Base-by-base conservation (phyloP, 1,140 invertebrate genomes). In the Drosophila ercepeae region DNA sequence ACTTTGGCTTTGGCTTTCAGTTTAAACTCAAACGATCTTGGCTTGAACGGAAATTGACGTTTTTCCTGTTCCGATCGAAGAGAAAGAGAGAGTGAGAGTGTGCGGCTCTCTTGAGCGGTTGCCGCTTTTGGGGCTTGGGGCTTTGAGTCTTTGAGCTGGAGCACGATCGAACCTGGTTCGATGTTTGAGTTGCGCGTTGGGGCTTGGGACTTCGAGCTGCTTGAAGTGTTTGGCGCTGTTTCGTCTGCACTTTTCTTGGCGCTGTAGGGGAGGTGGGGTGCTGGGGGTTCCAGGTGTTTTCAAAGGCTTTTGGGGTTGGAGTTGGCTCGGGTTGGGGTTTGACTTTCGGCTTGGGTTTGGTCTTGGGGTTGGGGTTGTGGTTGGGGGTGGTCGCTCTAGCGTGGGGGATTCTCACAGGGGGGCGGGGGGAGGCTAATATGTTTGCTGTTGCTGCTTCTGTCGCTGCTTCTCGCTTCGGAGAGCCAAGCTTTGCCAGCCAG, bases 51-150 rank as follows among this genome's bases (percentile, higher is more conserved):
- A 39, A 39, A 39, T 39, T 39, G 14, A 39, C 7, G 36, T 39
- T 39, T 39, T 39, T 39, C 36, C 36, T 39, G 36, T 16, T 39
- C 29, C 29, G 36, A 14, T 39, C 9, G 34, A 65, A 65, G 61
- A 63, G 46, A 67, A 45, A 53, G 60, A 67, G 63, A 65, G 61
- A 65, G 61, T 65, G 61, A 65, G 61, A 65, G 61, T 65, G 11
- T 6, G 23, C 3, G 0, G n/a, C 1, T 58, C 59, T 63, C 58
- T 61, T 61, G 50, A 61, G 50, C 18, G 11, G 4, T 32, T n/a
- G n/a, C n/a, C n/a, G n/a, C 29, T 32, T 39, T 7, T 16, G n/a
- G 11, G 32, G 21, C 21, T 21, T 21, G 14, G n/a, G 36, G n/a
- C 36, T 39, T 39, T 32, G 29, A 32, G 29, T 32, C 29, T 9